Evolutionary conservation across 2,888 invertebrate species (phyloP).

Genomic region (Synanthedon formicaeformis): DNA sequence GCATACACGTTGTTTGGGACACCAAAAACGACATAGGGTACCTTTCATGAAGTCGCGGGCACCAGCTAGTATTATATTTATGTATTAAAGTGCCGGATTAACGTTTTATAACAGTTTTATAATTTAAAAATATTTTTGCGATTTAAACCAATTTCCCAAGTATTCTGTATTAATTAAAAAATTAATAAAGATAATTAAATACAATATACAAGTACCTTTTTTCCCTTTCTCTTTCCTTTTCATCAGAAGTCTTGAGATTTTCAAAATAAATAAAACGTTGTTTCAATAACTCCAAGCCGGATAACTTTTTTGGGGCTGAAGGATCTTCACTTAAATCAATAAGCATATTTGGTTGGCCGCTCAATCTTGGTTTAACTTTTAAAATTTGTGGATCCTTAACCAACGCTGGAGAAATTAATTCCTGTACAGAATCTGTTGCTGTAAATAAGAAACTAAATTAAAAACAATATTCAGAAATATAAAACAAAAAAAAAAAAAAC

Average conservation of each 20-base stretch:
- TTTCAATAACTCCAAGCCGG: slow-evolving; percentile 76
- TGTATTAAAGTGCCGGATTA: no score
- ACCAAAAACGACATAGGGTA: no score
- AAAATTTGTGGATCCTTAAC: slow-evolving; percentile 15
- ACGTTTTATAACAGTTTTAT: not conserved
- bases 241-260: slow-evolving; percentile 58
- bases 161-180: no score
- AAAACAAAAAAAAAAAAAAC: not conserved
- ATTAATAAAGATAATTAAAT: no score
- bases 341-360: slow-evolving; percentile 63
- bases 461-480: not conserved
- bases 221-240: slow-evolving; percentile 67
- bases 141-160: no score
- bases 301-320: slow-evolving; percentile 35
- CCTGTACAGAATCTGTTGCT: slow-evolving; percentile 13
- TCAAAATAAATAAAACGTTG: slow-evolving; percentile 79
- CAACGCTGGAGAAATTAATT: slow-evolving; percentile 23
- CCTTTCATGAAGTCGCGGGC: no score
- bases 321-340: slow-evolving; percentile 42
- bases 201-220: slow-evolving; percentile 48
- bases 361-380: slow-evolving; percentile 51
- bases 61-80: no score
- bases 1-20: no score
- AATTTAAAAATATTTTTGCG: no score
- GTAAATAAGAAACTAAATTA: slow-evolving; percentile 9